Evolutionary conservation across 2,888 invertebrate species (phyloP), one percentile per base, ranked within the genome.

Genomic region (Phyllotreta striolata): DNA sequence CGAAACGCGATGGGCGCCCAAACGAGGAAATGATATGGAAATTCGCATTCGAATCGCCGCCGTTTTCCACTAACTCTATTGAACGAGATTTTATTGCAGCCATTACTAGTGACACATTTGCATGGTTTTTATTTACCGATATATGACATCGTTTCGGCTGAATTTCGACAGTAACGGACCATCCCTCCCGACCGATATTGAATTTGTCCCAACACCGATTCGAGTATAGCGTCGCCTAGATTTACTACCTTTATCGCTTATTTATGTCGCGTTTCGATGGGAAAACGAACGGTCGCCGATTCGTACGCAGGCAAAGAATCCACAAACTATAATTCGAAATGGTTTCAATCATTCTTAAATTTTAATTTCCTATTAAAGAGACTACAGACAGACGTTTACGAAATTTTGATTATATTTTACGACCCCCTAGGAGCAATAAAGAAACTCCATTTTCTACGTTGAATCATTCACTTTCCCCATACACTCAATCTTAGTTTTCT

Each of bases 11-110:
- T 70, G 67, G 71, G 69, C 71, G 67, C 70, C 74, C 66, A 75
- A 78, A 78, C 76, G 78, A 77, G 74, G 72, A 74, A 77, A 77
- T 77, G 76, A 77, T 78, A 75, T 74, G 75, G 76, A 77, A 78
- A 78, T 77, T 76, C 73, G 72, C 73, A 75, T 77, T 76, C 75
- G 75, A 76, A 72, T 73, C 73, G 72, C 70, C 70, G 70, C 71
- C 70, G 70, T 70, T 57, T 71, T 72, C 68, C 70, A 73, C 69
- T 69, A 68, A 68, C 62, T 73, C 69, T 70, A 74, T 73, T 72
- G 73, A 74, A 70, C 69, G 73, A 68, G 69, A 74, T 73, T 74
- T 75, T 75, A 74, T 74, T 73, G 67, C 67, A 52, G 71, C 71
- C 69, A 72, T 75, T 73, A 72, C 68, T 67, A 73, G 70, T 73